phyloP scores from a whole-genome alignment of 2,797 vertebrate species.

The Champsocephalus gunnari region DNA sequence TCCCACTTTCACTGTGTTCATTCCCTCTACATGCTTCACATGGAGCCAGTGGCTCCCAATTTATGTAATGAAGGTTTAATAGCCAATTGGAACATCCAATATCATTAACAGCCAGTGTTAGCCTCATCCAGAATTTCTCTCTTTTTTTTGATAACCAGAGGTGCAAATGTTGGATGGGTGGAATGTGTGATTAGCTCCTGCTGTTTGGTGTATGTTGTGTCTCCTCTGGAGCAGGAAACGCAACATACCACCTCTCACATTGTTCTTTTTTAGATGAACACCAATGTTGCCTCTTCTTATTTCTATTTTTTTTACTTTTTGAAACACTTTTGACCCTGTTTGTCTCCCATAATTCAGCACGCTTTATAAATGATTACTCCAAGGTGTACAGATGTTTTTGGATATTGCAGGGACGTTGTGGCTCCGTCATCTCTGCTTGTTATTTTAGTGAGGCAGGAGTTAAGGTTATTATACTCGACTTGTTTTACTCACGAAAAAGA shows the following conservation, averaged over 20 bases:
- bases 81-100: conserved; percentile 78
- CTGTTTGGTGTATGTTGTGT: conserved; percentile 56
- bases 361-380: conserved; percentile 26
- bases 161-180: conserved; percentile 56
- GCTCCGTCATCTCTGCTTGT: conserved; percentile 42
- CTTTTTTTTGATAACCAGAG: conserved; percentile 56
- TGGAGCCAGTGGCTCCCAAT: conserved; percentile 76
- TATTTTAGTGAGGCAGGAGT: conserved; percentile 16
- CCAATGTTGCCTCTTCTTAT: conserved; percentile 1
- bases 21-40: conserved; percentile 76
- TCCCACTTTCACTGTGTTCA: conserved; percentile 71
- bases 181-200: conserved; percentile 65
- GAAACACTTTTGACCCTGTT: conserved; percentile 24
- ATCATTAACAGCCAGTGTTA: conserved; percentile 75
- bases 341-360: conserved; percentile 10
- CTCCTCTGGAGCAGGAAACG: conserved; percentile 35
- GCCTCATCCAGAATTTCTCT: conserved; percentile 55
- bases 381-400: conserved; percentile 44
- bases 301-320: conserved; percentile 37
- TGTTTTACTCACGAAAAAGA: conserved; percentile 34
- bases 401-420: conserved; percentile 17
- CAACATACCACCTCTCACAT: conserved; percentile 23
- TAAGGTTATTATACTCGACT: conserved; percentile 26
- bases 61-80: conserved; percentile 83
- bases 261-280: conserved; percentile 24